phyloP scores from a whole-genome alignment of 1,140 invertebrate species.

The Drosophila kikkawai region DNA sequence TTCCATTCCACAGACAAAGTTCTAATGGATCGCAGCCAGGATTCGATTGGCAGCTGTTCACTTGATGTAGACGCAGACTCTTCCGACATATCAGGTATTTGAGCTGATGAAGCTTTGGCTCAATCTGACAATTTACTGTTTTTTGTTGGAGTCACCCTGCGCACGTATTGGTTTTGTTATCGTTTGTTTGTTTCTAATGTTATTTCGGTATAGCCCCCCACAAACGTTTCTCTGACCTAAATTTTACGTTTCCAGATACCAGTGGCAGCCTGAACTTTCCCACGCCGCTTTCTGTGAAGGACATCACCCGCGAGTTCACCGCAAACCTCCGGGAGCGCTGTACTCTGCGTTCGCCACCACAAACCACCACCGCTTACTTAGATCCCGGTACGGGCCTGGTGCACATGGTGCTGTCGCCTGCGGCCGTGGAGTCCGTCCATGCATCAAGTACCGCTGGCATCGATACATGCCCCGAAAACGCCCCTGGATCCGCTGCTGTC shows the following conservation, averaged over 20 bases:
- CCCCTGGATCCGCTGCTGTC: constrained; percentile 6
- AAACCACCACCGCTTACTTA: constrained; percentile 39
- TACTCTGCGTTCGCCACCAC: constrained; percentile 56
- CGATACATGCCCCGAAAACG: constrained; percentile 2
- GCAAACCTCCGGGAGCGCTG: constrained; percentile 86
- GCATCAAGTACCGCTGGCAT: constrained; percentile 14
- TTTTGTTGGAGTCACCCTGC: constrained; percentile 30
- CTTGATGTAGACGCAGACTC: constrained; percentile 92
- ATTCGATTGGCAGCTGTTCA: constrained; percentile 93
- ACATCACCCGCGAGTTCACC: constrained; percentile 87
- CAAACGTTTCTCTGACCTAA: constrained; percentile 1
- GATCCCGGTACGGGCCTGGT: constrained; percentile 55
- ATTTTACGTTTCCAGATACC: constrained; percentile 66
- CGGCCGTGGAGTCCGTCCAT: constrained; percentile 11
- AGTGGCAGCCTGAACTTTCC: constrained; percentile 86
- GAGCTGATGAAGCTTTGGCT: constrained; percentile 11
- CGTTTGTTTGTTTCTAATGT: constrained; percentile 8
- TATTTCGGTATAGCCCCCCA: not conserved
- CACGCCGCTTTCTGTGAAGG: constrained; percentile 87
- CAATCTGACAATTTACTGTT: constrained; percentile 26
- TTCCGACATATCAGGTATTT: constrained; percentile 92
- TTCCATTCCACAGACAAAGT: constrained; percentile 33
- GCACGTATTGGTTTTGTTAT: constrained; percentile 40
- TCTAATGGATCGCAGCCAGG: constrained; percentile 89
- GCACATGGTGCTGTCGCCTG: constrained; percentile 72